A percentile compares a stretch with the other conserved stretches of the same genome.
Conservation (phyloP, 2,888 invertebrate genomes). For the Polymixis flavicincta region DNA sequence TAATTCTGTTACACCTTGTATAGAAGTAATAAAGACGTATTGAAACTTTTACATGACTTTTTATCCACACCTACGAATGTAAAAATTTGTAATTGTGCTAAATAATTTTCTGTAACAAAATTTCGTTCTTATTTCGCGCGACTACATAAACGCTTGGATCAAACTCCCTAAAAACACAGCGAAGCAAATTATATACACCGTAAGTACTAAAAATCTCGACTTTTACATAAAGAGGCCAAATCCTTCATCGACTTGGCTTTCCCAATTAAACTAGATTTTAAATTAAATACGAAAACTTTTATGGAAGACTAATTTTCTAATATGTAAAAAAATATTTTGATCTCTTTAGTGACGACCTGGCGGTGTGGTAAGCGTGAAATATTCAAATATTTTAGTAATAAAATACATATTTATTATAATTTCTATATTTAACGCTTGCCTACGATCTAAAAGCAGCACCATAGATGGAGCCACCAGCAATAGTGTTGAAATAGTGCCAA, state of each 20-base stretch:
- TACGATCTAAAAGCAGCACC: constrained; percentile 35
- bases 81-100: not conserved
- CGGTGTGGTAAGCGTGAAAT: not conserved
- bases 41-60: not conserved
- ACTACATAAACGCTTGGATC: constrained; percentile 24
- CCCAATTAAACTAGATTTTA: constrained; percentile 24
- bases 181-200: constrained; percentile 20
- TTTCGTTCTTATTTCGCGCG: constrained; percentile 12
- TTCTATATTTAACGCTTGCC: constrained; percentile 14
- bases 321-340: constrained; percentile 50
- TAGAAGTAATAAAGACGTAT: too few species aligned
- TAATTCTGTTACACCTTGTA: too few species aligned
- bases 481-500: constrained; percentile 32
- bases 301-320: constrained; percentile 43
- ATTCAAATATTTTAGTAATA: constrained; percentile 22
- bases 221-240: constrained; percentile 18
- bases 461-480: constrained; percentile 30
- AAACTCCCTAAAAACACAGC: constrained; percentile 15
- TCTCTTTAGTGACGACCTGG: constrained; percentile 11
- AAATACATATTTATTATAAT: constrained; percentile 27
- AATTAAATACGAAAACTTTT: constrained; percentile 15
- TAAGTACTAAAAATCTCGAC: constrained; percentile 5
- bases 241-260: constrained; percentile 37
- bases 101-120: not conserved
- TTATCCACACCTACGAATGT: not conserved